Base-by-base conservation (phyloP, 2,888 invertebrate genomes). In the Labia minor region DNA sequence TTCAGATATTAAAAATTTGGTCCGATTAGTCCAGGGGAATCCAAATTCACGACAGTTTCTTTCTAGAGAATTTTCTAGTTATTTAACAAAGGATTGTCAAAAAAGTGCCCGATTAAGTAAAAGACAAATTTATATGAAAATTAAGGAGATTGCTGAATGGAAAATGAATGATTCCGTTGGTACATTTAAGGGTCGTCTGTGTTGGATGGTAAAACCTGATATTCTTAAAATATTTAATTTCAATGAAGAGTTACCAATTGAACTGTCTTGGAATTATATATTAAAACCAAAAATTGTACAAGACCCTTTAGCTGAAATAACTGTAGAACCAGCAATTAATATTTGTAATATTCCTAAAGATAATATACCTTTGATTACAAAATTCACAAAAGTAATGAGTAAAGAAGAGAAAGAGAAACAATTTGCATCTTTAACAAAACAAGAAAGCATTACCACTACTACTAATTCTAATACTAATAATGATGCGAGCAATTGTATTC, bases 91-190 rank as follows among this genome's bases (percentile, higher is more conserved):
- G 21, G 81, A 77, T 67, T 74, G 78, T 37, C 70, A 74, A 19
- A 65, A 26, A 21, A 14, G 4, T 49, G 49, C 3, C 4, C 6
- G 11, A 33, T 21, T 65, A 69, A 8, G 49, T 49, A 69, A 70
- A 66, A 64, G 33, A 3, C 72, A 70, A 63, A 69, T 71, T 11
- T 74, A 76, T 0, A 78, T 78, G 61, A 82, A 83, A 73, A 81
- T 89, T 33, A 81, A 81, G 64, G 81, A 84, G 71, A 78, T 87
- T 14, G 86, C 86, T 0, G 77, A 76, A 1, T 86, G 86, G 81
- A 82, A 80, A 70, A 78, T 79, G 65, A 81, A 82, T 70, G 78
- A 82, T 0, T 81, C 83, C n/a, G 78, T 79, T 64, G 82, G 81
- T 1, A 76, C 80, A 2, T 76, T 81, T 75, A 79, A 81, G 68